Evolutionary conservation across 64 coral and sea anemone species (phyloP), one percentile per base, ranked within the genome.

Genomic region (Dendronephthya gigantea): DNA sequence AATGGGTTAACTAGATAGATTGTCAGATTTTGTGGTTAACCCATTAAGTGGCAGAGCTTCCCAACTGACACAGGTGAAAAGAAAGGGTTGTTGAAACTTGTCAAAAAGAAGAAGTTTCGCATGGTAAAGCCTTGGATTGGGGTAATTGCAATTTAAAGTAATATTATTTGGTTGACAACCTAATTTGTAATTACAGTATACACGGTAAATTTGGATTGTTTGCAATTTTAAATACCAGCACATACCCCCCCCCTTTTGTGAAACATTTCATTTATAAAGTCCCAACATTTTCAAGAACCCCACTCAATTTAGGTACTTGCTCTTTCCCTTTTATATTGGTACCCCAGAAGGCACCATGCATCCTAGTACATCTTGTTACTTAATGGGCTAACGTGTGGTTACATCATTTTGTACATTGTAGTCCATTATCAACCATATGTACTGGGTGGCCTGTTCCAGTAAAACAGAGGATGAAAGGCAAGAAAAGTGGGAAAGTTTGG

Each of bases 371-470:
- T n/a, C n/a, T n/a, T n/a, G n/a, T n/a, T n/a, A n/a, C n/a, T n/a
- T n/a, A n/a, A n/a, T n/a, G n/a, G n/a, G n/a, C n/a, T n/a, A n/a
- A n/a, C n/a, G n/a, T n/a, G n/a, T n/a, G n/a, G n/a, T n/a, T n/a
- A n/a, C n/a, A n/a, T n/a, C n/a, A n/a, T n/a, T n/a, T n/a, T n/a
- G n/a, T n/a, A n/a, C n/a, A n/a, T n/a, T n/a, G n/a, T n/a, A 85
- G 83, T 85, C 83, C 9, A 85, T 85, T 34, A 32, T 85, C 2
- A 85, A 85, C 83, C 83, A 85, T 23, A 85, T 85, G 43, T 85
- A 85, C 83, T 85, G 83, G 48, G 83, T 85, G n/a, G 83, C 43
- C 29, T 59, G 14, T 56, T 85, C 83, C 9, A 85, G 83, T 50
- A 85, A 85, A n/a, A 56, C 43, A 0, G 49, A 51, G 22, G 32